phyloP scores from a whole-genome alignment of 2,888 invertebrate species.

The Mystacides longicornis region DNA sequence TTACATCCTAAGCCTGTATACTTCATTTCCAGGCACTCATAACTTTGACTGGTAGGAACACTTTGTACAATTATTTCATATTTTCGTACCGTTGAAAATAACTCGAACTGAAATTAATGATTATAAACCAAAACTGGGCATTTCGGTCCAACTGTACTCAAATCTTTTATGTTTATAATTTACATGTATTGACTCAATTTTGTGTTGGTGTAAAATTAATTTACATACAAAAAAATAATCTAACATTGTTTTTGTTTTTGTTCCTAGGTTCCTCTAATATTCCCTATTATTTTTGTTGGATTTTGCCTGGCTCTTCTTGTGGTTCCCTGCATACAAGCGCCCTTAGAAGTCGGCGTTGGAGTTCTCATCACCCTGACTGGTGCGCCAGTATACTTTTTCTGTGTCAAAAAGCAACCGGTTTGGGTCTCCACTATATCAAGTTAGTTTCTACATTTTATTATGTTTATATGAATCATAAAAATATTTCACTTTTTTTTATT shows the following conservation, averaged over 20 bases:
- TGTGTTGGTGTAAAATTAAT: too few relatives aligned
- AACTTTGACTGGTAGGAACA: too few relatives aligned
- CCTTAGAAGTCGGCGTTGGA: slow-evolving; percentile 72
- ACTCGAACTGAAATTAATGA: too few relatives aligned
- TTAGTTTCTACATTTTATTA: slow-evolving; percentile 38
- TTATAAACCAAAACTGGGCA: too few relatives aligned
- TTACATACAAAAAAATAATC: slow-evolving; percentile 9
- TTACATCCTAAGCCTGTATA: too few relatives aligned
- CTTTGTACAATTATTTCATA: too few relatives aligned
- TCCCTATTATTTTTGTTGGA: slow-evolving; percentile 70
- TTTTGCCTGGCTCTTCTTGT: slow-evolving; percentile 72
- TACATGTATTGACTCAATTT: neutral
- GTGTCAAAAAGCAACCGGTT: slow-evolving; percentile 62
- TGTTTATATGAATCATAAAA: neutral
- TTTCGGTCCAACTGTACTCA: too few relatives aligned
- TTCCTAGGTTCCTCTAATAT: slow-evolving; percentile 59
- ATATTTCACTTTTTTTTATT: neutral
- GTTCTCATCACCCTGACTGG: slow-evolving; percentile 73
- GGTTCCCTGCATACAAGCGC: slow-evolving; percentile 72
- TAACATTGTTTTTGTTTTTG: slow-evolving; percentile 2
- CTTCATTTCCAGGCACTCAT: too few relatives aligned
- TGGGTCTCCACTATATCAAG: slow-evolving; percentile 53
- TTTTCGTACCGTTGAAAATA: too few relatives aligned
- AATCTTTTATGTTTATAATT: too few relatives aligned
- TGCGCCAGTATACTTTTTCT: slow-evolving; percentile 70